Conservation (phyloP, 2,888 invertebrate genomes). For the Rhyacophila evoluta region DNA sequence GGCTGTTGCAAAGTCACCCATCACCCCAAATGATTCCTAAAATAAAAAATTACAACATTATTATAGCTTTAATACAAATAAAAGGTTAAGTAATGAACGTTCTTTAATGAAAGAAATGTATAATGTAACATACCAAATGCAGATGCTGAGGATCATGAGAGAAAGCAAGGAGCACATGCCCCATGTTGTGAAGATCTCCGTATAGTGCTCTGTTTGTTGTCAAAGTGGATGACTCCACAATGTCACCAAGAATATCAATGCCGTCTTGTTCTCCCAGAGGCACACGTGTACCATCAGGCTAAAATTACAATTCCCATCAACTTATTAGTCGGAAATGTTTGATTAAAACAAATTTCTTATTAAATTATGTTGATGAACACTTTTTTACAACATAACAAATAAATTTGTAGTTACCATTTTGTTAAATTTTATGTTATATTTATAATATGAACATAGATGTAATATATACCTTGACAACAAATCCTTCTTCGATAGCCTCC, state of each 20-base stretch:
- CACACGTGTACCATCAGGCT: slow-evolving; percentile 67
- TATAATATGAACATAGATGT: too few relatives aligned
- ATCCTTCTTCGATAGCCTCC: slow-evolving; percentile 76
- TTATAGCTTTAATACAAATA: too few relatives aligned
- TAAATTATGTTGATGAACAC: too few relatives aligned
- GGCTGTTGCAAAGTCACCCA: slow-evolving; percentile 86
- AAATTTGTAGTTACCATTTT: too few relatives aligned
- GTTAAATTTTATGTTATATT: too few relatives aligned
- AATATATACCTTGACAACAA: slow-evolving; percentile 70
- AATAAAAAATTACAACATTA: too few relatives aligned
- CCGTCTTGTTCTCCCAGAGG: slow-evolving; percentile 76
- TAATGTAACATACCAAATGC: slow-evolving; percentile 70
- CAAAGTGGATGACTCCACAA: slow-evolving; percentile 80
- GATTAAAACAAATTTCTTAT: too few relatives aligned
- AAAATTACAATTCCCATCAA: too few relatives aligned
- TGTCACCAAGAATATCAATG: slow-evolving; percentile 83
- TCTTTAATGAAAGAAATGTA: too few relatives aligned
- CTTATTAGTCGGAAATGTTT: too few relatives aligned
- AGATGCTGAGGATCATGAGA: slow-evolving; percentile 85
- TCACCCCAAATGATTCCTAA: slow-evolving; percentile 83
- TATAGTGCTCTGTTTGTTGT: slow-evolving; percentile 78
- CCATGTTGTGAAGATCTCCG: slow-evolving; percentile 86
- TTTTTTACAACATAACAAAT: too few relatives aligned
- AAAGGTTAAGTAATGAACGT: too few relatives aligned
- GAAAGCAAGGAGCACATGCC: slow-evolving; percentile 82